Percentiles rank a stretch among this genome's conserved stretches.
phyloP scores from a whole-genome alignment of 2,113 vertebrate genomes.

The Psammodynastes pulverulentus region DNA sequence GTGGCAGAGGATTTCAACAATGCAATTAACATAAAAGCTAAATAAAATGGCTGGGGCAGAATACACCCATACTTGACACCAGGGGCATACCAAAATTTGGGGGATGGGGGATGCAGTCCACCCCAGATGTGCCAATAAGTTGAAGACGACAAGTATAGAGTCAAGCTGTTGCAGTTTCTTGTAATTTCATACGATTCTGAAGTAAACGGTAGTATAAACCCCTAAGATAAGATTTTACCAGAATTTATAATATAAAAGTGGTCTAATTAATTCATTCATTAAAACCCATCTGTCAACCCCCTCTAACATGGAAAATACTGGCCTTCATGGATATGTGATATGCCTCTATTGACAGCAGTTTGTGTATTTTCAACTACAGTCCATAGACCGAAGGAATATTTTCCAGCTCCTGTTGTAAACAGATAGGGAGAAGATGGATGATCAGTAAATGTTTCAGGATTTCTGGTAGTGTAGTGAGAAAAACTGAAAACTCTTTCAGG shows the following conservation, averaged over 20 bases:
- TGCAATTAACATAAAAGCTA: neutral
- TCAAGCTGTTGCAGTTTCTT: neutral
- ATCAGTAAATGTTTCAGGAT: neutral
- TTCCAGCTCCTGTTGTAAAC: neutral
- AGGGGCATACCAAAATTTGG: neutral
- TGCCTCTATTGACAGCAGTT: neutral
- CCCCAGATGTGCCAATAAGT: neutral
- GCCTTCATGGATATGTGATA: neutral
- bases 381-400: neutral
- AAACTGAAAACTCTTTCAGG: neutral
- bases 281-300: neutral
- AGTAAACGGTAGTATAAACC: neutral
- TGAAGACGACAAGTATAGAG: neutral
- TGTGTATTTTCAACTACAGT: neutral
- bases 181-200: neutral
- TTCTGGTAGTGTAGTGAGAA: neutral
- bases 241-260: neutral
- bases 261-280: neutral
- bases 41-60: neutral
- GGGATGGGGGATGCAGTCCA: neutral
- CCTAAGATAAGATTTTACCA: neutral
- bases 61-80: neutral
- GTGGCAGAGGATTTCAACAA: neutral
- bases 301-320: neutral
- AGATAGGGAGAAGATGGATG: neutral